Conservation (phyloP, 2,888 invertebrate genomes). For the Morpho achilles region DNA sequence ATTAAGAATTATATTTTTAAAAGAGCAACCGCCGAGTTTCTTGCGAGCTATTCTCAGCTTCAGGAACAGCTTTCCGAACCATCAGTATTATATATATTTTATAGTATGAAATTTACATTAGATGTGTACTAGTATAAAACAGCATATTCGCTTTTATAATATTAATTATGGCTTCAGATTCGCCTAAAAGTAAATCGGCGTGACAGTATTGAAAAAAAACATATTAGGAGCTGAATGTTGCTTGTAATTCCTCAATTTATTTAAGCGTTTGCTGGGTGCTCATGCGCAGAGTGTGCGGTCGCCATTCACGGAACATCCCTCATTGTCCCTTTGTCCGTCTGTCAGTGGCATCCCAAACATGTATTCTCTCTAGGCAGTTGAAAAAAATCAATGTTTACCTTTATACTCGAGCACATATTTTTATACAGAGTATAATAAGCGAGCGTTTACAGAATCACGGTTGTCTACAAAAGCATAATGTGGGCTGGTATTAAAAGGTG, state of each 20-base stretch:
- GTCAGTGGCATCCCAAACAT: constrained; percentile 73
- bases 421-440: constrained; percentile 77
- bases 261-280: constrained; percentile 35
- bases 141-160: too few species aligned
- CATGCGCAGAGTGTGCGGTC: constrained; percentile 71
- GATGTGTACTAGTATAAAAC: too few species aligned
- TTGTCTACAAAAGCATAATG: constrained; percentile 65
- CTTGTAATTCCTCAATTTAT: constrained; percentile 16
- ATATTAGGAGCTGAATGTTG: constrained; percentile 1
- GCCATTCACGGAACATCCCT: constrained; percentile 64
- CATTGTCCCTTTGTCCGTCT: constrained; percentile 67
- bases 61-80: too few species aligned
- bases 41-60: too few species aligned
- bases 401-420: constrained; percentile 75
- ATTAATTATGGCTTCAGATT: too few species aligned
- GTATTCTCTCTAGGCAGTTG: constrained; percentile 62
- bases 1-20: too few species aligned
- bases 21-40: too few species aligned
- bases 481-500: constrained; percentile 64
- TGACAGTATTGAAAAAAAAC: too few species aligned
- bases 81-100: too few species aligned
- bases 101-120: too few species aligned
- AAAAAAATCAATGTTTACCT: constrained; percentile 77
- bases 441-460: constrained; percentile 76
- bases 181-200: too few species aligned